phyloP scores from a whole-genome alignment of 2,888 invertebrate genomes.

The Polia nebulosa region DNA sequence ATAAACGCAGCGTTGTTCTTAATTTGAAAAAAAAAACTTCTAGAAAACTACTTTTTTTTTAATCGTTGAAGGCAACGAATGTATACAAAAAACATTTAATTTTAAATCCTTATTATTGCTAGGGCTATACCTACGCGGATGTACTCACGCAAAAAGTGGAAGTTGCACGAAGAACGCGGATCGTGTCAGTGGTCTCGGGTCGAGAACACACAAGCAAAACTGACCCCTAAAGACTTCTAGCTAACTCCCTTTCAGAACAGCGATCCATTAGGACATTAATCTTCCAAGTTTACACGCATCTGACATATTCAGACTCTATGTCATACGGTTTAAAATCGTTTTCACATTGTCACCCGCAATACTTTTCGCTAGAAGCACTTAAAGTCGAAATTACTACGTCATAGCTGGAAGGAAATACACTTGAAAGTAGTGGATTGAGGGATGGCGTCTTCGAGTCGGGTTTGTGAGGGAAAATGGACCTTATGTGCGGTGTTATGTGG shows the following conservation, averaged over 20 bases:
- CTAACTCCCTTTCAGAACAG: conserved; percentile 76
- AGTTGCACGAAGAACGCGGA: conserved; percentile 89
- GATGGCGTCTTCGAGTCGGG: conserved; percentile 79
- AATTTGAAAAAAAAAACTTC: not conserved
- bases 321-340: conserved; percentile 79
- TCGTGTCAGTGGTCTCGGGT: conserved; percentile 78
- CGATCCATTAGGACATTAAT: conserved; percentile 81
- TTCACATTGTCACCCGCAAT: conserved; percentile 72
- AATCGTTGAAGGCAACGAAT: not conserved
- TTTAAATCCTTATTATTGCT: conserved; percentile 85
- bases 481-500: conserved; percentile 82
- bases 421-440: conserved; percentile 78
- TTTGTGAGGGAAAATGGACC: conserved; percentile 77
- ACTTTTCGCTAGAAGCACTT: conserved; percentile 66
- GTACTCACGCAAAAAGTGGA: conserved; percentile 88
- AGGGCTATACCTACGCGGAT: conserved; percentile 81
- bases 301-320: conserved; percentile 79
- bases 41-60: not conserved
- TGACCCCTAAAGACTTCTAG: conserved; percentile 76
- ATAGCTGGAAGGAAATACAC: conserved; percentile 80
- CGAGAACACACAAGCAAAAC: conserved; percentile 76
- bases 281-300: conserved; percentile 72
- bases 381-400: conserved; percentile 80
- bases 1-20: not conserved
- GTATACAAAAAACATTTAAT: conserved; percentile 68